A percentile compares a stretch with the other conserved stretches of the same genome.
These are phyloP conservation scores for Xenopus laevis DNA, from an alignment of 2,113 vertebrate genomes.

Conservation along the genomic window DNA sequence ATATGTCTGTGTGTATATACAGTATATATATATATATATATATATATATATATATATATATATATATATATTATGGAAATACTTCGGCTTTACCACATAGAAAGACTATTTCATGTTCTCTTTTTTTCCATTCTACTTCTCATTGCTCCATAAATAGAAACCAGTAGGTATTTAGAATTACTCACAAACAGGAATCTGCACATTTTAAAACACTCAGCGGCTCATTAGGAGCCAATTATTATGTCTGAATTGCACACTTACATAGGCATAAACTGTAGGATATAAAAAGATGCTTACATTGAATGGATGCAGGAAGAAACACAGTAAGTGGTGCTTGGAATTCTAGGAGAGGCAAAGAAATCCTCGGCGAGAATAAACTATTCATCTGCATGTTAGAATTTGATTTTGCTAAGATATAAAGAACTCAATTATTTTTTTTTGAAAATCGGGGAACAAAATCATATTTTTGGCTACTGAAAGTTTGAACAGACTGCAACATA, in stretches of 20 bases:
- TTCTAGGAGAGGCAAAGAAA: not conserved
- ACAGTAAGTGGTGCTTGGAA: not conserved
- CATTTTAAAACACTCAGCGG: not conserved
- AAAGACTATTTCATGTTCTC: not conserved
- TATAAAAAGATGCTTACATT: not conserved
- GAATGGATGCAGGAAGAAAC: not conserved
- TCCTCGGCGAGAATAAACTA: no score
- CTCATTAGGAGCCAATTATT: slow-evolving; percentile 1
- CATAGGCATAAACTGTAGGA: not conserved
- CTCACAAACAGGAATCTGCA: slow-evolving; percentile 6
- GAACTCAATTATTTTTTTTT: no score
- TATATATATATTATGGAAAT: not conserved
- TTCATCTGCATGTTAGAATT: no score
- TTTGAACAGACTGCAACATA: no score
- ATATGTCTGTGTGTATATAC: no score
- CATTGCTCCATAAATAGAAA: not conserved
- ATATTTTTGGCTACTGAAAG: no score
- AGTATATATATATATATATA: no score
- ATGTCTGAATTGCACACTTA: not conserved
- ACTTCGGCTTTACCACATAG: not conserved
- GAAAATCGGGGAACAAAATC: no score
- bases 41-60: no score
- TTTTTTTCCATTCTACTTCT: not conserved
- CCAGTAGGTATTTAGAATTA: not conserved
- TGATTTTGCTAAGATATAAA: no score